A percentile compares a stretch with the other conserved stretches of the same genome.
Conservation (phyloP, 2,888 invertebrate genomes). For the Gymnosoma rotundatum region DNA sequence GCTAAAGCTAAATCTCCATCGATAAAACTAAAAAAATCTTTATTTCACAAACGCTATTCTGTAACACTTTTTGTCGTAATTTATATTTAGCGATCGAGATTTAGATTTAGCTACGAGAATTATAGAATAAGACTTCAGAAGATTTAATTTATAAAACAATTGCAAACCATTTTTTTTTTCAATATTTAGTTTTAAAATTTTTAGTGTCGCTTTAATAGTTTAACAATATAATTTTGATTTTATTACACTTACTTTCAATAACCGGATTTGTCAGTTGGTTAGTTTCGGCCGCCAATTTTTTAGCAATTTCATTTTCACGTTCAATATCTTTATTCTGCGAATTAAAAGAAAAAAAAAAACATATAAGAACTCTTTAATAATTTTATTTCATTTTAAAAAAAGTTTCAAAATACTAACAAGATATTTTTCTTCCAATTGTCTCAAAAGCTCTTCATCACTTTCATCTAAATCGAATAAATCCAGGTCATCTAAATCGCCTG, state of each 20-base stretch:
- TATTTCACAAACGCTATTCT: too few relatives aligned
- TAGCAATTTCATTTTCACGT: constrained; percentile 80
- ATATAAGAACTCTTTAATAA: neutral
- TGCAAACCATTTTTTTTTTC: too few relatives aligned
- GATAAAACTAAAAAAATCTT: too few relatives aligned
- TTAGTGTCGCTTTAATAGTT: too few relatives aligned
- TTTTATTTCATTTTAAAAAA: neutral
- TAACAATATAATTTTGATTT: too few relatives aligned
- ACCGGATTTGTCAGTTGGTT: constrained; percentile 78
- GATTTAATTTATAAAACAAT: too few relatives aligned
- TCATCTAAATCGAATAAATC: constrained; percentile 77
- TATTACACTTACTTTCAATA: constrained; percentile 75
- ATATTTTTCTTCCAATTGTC: constrained; percentile 78
- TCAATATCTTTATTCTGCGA: constrained; percentile 77
- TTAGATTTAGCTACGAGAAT: too few relatives aligned
- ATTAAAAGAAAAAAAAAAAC: neutral
- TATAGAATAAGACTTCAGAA: too few relatives aligned
- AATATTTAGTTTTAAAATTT: too few relatives aligned
- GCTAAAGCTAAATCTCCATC: too few relatives aligned
- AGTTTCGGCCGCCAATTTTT: constrained; percentile 76
- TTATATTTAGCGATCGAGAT: too few relatives aligned
- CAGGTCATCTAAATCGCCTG: constrained; percentile 71
- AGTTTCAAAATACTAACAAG: constrained; percentile 73
- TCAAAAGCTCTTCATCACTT: constrained; percentile 77
- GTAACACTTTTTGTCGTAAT: too few relatives aligned